Base-by-base conservation (phyloP, 2,888 invertebrate species). In the Dasysyrphus tricinctus region DNA sequence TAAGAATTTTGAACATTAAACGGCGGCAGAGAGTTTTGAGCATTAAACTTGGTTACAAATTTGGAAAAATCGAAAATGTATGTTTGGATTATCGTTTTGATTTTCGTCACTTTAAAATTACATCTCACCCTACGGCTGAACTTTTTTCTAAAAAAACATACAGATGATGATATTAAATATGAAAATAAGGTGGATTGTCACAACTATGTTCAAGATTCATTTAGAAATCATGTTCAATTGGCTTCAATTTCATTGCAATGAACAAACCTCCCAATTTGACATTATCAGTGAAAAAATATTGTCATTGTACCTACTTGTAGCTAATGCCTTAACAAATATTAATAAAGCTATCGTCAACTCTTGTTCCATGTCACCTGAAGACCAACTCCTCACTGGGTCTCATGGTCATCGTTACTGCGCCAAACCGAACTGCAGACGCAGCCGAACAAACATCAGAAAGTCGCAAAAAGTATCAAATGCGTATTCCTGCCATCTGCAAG, bases 301-400 rank as follows among this genome's bases (percentile, higher is more conserved):
- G 44, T 78, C 78, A 73, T 56, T 54, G 47, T 47, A 69, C 54
- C 65, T 3, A 49, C 49, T 49, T 49, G 12, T 4, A 16, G 5
- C n/a, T 29, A 69, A 75, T 61, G 47, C 63, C 37, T 16, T 24
- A 11, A 76, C 70, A 63, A n/a, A 56, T 65, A 72, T 84, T 79
- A 75, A 84, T 84, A 80, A 84, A 84, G 57, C 70, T 63, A 72
- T 80, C 83, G 59, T 57, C 75, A 74, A 44, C 57, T 75, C 56
- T 80, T 84, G 79, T 67, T 75, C 24, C 65, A 59, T 70, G 70
- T 80, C 83, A 84, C 79, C 70, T 37, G 24, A 37, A 56, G 80
- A 70, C 69, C 79, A 51, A 49, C 75, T 69, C 47, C 42, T 42
- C 57, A 47, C 47, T 54, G 16, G 34, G 49, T 37, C 24, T 24